phyloP scores from a whole-genome alignment of 2,888 invertebrate species.

The Notocelia uddmanniana region DNA sequence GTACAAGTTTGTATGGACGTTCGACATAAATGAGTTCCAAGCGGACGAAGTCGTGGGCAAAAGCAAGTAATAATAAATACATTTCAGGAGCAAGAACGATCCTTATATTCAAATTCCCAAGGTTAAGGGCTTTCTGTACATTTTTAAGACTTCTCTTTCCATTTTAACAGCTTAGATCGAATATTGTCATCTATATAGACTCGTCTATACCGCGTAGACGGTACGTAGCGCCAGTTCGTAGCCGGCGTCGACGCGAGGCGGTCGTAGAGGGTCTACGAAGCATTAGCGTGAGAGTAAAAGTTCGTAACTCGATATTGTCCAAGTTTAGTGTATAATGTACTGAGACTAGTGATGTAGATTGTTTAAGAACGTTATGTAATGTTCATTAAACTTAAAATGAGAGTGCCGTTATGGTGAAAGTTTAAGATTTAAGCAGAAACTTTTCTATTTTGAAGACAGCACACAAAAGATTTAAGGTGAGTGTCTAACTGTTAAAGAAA shows the following conservation, averaged over 20 bases:
- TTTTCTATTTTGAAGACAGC: slow-evolving; percentile 8
- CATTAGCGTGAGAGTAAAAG: slow-evolving; percentile 10
- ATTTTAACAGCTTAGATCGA: slow-evolving; percentile 18
- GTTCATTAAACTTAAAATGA: not conserved
- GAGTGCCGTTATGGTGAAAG: slow-evolving; percentile 14
- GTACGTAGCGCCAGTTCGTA: slow-evolving; percentile 48
- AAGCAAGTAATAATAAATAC: no score
- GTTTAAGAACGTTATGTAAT: not conserved
- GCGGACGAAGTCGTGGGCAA: no score
- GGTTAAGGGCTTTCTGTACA: not conserved
- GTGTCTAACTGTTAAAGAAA: not conserved
- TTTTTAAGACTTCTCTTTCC: not conserved
- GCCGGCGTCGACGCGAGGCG: slow-evolving; percentile 43
- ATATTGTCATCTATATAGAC: not conserved
- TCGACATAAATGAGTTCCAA: no score
- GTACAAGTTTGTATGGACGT: no score
- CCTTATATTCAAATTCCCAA: not conserved
- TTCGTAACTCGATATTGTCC: slow-evolving; percentile 28
- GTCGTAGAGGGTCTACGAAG: slow-evolving; percentile 37
- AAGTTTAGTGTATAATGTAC: slow-evolving; percentile 22
- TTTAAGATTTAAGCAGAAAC: slow-evolving; percentile 7
- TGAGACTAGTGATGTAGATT: slow-evolving; percentile 17
- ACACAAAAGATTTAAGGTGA: slow-evolving; percentile 7
- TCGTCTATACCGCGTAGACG: slow-evolving; percentile 33
- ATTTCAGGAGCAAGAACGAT: not conserved